Evolutionary conservation across 2,113 vertebrate genomes (phyloP), one percentile per base, ranked within the genome.

Genomic region (Xiphophorus couchianus): DNA sequence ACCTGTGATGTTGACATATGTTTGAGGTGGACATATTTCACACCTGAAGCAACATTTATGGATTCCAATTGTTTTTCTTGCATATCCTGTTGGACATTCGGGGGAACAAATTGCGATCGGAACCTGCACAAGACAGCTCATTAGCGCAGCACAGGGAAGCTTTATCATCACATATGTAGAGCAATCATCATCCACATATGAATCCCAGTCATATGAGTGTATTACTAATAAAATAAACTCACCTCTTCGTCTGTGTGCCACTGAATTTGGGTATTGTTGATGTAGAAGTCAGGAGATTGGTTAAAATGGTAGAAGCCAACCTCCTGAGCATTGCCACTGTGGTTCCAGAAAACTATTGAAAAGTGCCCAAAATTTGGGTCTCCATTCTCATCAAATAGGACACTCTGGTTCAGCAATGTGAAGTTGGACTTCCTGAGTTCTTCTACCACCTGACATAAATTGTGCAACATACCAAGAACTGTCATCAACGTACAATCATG

Each of bases 31-130:
- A 75, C 96, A 97, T 28, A 90, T 76, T 35, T 89, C 30, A 1
- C 96, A 96, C 8, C 67, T 70, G 27, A 97, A 97, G 81, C 96
- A 97, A 79, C 96, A 97, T 2, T 63, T 82, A 70, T 95, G 88
- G 29, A 25, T 72, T 48, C 82, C 92, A 14, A 19, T n/a, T 61
- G 13, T 33, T 1, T 30, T 71, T 75, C 66, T 92, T 17, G 0
- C 65, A 54, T 63, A 66, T 72, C 92, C 92, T 4, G 0, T 1
- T 4, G 6, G 6, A 37, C 92, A 93, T 54, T 89, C 78, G 11
- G 6, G 1, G 7, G 85, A 86, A 69, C 92, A 93, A 1, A 61
- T 15, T 22, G 88, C 84, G 25, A 78, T 63, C 0, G 92, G 90
- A 1, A 85, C 81, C 91, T 93, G 73, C 25, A 48, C 11, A 28